These are phyloP conservation scores for Cyanocitta stelleri DNA, from an alignment of 2,113 vertebrate species.

Conservation along the genomic window DNA sequence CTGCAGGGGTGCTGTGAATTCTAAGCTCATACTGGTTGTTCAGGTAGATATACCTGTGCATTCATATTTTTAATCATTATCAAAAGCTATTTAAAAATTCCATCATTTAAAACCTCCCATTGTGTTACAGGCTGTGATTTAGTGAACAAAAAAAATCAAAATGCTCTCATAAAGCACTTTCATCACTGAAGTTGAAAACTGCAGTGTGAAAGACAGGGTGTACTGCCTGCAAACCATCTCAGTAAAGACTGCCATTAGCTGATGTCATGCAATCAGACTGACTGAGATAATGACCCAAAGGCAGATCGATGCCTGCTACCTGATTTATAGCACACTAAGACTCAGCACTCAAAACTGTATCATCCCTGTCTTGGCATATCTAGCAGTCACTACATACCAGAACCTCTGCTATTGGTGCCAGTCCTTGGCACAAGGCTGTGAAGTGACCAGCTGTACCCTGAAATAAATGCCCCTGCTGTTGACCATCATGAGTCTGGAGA, in stretches of 20 bases:
- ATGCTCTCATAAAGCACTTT: neutral
- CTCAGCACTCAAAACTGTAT: neutral
- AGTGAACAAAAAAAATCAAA: neutral
- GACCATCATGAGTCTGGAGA: neutral
- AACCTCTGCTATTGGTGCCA: neutral
- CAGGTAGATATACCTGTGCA: neutral
- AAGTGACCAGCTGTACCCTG: neutral
- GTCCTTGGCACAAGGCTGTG: neutral
- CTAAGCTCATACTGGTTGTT: neutral
- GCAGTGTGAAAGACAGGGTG: neutral
- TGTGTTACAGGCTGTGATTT: neutral
- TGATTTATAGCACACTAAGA: neutral
- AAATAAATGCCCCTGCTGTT: neutral
- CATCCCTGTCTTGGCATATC: neutral
- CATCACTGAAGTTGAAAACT: neutral
- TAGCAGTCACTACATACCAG: neutral
- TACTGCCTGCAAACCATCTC: neutral
- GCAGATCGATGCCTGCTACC: neutral
- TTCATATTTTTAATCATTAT: neutral
- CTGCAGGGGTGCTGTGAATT: neutral
- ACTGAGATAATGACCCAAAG: neutral
- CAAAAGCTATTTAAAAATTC: neutral
- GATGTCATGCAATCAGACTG: neutral
- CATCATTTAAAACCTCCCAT: rapidly evolving
- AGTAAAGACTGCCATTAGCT: neutral